Conservation (phyloP, 2,888 invertebrate species). For the Hypsopygia costalis region DNA sequence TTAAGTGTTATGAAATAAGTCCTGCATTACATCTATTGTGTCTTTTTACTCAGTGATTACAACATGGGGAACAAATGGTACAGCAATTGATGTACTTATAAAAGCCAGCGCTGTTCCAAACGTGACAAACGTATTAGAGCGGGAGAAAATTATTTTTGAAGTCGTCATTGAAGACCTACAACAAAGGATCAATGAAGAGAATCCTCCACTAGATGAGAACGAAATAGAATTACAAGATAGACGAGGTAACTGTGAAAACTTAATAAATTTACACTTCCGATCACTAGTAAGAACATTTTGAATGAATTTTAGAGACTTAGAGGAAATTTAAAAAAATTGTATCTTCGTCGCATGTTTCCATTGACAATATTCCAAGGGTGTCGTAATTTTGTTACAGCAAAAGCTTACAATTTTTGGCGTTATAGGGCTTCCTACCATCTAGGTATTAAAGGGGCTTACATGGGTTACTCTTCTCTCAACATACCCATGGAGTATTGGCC, state of each 20-base stretch:
- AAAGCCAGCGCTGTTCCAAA: conserved; percentile 82
- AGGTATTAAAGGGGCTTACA: conserved; percentile 67
- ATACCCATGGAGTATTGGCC: conserved; percentile 81
- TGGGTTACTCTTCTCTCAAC: conserved; percentile 78
- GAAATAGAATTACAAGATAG: conserved; percentile 85
- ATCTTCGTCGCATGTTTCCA: conserved; percentile 11
- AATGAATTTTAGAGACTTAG: not conserved
- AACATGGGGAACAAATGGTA: conserved; percentile 83
- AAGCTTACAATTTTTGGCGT: conserved; percentile 81
- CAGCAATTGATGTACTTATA: conserved; percentile 86
- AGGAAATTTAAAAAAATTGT: not conserved
- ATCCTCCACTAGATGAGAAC: conserved; percentile 84
- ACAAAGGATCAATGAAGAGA: conserved; percentile 88
- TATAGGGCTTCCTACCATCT: conserved; percentile 70
- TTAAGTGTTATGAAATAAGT: too few species aligned
- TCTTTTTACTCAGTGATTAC: conserved; percentile 74
- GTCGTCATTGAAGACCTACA: conserved; percentile 90
- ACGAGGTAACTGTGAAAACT: conserved; percentile 75
- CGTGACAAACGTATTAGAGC: conserved; percentile 82
- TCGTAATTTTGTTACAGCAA: conserved; percentile 75
- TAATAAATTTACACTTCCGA: conserved; percentile 5
- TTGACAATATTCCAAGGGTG: conserved; percentile 57
- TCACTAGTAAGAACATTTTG: not conserved
- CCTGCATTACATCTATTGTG: not conserved
- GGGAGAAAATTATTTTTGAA: conserved; percentile 83